These are phyloP conservation scores for Megalonaias nervosa DNA, from an alignment of 1,140 invertebrate genomes.

Conservation along the genomic window DNA sequence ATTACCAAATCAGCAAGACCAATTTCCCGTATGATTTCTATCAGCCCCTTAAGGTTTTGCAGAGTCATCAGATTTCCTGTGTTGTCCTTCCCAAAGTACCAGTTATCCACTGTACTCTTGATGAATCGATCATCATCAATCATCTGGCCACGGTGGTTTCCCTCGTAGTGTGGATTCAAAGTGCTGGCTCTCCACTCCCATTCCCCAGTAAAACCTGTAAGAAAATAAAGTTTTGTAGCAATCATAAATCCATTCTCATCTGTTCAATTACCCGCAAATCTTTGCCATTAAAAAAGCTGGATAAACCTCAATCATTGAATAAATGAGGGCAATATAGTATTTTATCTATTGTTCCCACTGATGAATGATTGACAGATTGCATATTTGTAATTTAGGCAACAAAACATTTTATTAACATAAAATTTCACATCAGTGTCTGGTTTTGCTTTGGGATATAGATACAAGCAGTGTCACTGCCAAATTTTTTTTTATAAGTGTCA, in stretches of 20 bases:
- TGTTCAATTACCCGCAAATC: background rate
- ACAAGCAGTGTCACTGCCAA: too few relatives aligned
- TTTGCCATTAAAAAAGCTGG: background rate
- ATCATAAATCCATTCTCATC: background rate
- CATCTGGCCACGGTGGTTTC: conserved; percentile 79
- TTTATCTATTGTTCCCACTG: too few relatives aligned
- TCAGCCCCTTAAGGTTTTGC: conserved; percentile 79
- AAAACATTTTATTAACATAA: too few relatives aligned
- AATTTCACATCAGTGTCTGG: too few relatives aligned
- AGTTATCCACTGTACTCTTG: conserved; percentile 81
- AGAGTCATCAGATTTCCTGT: conserved; percentile 85
- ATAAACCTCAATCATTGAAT: background rate
- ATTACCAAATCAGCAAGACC: conserved; percentile 63
- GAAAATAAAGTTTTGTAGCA: background rate
- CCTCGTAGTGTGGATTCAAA: conserved; percentile 94
- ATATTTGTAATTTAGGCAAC: too few relatives aligned
- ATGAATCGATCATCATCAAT: conserved; percentile 91
- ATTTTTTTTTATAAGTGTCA: too few relatives aligned
- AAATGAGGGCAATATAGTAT: background rate
- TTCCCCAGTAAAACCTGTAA: conserved; percentile 41
- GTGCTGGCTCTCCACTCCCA: conserved; percentile 91
- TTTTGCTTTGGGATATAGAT: too few relatives aligned
- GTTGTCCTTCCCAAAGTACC: conserved; percentile 88
- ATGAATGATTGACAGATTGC: too few relatives aligned
- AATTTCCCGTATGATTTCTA: conserved; percentile 66